These are phyloP conservation scores for Drosophila sp. DNA, from an alignment of 1,140 invertebrate species.

Conservation along the genomic window DNA sequence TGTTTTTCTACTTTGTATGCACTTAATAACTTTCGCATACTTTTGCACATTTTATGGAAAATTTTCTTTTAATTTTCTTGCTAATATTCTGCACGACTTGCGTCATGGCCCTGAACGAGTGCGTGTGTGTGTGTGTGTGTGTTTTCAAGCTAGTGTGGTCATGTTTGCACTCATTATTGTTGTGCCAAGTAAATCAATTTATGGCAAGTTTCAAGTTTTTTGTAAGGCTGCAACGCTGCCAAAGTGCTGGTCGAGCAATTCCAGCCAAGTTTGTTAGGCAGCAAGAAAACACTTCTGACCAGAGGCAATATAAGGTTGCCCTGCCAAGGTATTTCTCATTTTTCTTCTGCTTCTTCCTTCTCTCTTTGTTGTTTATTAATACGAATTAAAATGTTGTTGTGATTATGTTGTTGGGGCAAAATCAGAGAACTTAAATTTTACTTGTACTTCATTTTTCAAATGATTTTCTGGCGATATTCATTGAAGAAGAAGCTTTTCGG, in stretches of 20 bases:
- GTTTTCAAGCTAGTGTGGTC: constrained; percentile 22
- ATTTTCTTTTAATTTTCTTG: constrained; percentile 75
- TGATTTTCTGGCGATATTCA: too few species aligned
- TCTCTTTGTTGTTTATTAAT: not conserved
- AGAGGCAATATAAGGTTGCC: constrained; percentile 20
- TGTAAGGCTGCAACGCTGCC: constrained; percentile 45
- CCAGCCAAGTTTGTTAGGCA: constrained; percentile 19
- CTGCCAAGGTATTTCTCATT: not conserved
- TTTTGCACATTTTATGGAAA: constrained; percentile 81
- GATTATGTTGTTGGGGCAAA: not conserved
- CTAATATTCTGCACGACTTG: constrained; percentile 56
- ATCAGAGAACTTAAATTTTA: too few species aligned
- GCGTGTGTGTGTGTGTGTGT: constrained; percentile 19
- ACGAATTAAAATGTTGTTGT: not conserved
- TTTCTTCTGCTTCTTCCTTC: not conserved
- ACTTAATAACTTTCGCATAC: constrained; percentile 83
- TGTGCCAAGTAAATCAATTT: constrained; percentile 61
- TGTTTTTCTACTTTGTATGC: constrained; percentile 75
- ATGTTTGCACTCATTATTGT: constrained; percentile 59
- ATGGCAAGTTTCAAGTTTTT: constrained; percentile 54
- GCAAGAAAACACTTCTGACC: constrained; percentile 25
- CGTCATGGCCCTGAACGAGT: constrained; percentile 28
- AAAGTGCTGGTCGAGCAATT: constrained; percentile 37
- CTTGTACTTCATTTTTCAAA: too few species aligned
- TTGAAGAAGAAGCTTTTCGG: too few species aligned